Evolutionary conservation across 2,797 vertebrate genomes (phyloP).

Genomic region (Pteropus rufus): DNA sequence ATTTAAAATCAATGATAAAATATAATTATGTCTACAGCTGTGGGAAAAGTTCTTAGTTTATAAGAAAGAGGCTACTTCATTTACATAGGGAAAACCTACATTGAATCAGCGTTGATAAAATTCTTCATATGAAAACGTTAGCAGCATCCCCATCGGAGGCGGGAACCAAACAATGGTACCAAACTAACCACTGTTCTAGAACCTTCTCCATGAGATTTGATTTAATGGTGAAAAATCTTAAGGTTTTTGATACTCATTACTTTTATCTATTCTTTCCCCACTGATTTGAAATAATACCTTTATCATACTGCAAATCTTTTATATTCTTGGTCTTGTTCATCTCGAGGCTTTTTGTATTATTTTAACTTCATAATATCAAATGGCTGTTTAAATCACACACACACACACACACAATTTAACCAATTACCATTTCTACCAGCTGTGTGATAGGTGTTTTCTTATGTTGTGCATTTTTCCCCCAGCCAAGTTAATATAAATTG

Average conservation of each 20-base stretch:
- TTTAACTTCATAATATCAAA: neutral
- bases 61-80: neutral
- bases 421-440: neutral
- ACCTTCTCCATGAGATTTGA: neutral
- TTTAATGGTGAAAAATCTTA: neutral
- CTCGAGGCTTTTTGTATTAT: neutral
- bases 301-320: neutral
- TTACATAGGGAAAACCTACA: neutral
- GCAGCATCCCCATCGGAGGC: neutral
- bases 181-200: neutral
- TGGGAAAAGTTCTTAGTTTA: constrained; percentile 8
- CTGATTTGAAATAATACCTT: neutral
- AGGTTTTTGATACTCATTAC: neutral
- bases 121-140: neutral
- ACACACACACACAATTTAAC: neutral
- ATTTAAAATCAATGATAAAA: constrained; percentile 41
- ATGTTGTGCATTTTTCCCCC: neutral
- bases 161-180: neutral
- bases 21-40: neutral
- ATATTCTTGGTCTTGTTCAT: neutral
- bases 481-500: neutral
- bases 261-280: neutral
- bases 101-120: neutral
- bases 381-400: neutral
- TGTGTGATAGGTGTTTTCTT: neutral